A percentile compares a stretch with the other conserved stretches of the same genome.
Conservation (phyloP, 2,888 invertebrate genomes). For the Malacosoma neustria region DNA sequence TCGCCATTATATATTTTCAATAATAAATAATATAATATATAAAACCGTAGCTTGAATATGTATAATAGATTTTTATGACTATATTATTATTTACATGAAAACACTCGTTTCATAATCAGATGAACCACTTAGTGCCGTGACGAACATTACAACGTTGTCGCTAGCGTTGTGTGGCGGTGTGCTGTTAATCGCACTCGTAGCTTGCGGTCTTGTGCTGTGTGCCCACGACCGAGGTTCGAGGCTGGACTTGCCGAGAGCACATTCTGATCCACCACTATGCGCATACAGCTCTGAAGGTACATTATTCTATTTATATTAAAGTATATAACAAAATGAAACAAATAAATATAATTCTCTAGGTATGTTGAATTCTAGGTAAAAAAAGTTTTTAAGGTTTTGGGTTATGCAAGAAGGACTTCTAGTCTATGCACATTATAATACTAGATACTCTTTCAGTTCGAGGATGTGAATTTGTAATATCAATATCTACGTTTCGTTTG, state of each 20-base stretch:
- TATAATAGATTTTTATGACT: background rate
- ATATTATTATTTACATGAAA: background rate
- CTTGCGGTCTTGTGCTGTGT: slow-evolving; percentile 64
- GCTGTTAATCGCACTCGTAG: slow-evolving; percentile 52
- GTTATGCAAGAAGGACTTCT: too few species aligned
- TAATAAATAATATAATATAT: too few species aligned
- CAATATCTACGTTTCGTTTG: too few species aligned
- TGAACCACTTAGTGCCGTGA: slow-evolving; percentile 37
- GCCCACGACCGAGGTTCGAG: slow-evolving; percentile 43
- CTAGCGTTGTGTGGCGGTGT: slow-evolving; percentile 61
- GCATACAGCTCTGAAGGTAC: slow-evolving; percentile 61
- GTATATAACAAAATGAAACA: too few species aligned
- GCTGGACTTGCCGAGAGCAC: slow-evolving; percentile 29
- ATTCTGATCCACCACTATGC: slow-evolving; percentile 46
- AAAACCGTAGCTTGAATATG: too few species aligned
- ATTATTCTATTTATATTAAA: background rate
- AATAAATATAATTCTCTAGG: too few species aligned
- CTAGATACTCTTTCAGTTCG: too few species aligned
- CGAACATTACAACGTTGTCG: slow-evolving; percentile 52
- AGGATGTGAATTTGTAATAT: too few species aligned
- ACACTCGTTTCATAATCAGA: slow-evolving; percentile 13
- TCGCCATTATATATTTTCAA: too few species aligned
- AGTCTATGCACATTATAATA: too few species aligned
- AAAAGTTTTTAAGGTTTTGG: too few species aligned
- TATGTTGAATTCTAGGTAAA: too few species aligned